These are phyloP conservation scores for Pyralis farinalis DNA, from an alignment of 2,888 invertebrate species.

Conservation along the genomic window DNA sequence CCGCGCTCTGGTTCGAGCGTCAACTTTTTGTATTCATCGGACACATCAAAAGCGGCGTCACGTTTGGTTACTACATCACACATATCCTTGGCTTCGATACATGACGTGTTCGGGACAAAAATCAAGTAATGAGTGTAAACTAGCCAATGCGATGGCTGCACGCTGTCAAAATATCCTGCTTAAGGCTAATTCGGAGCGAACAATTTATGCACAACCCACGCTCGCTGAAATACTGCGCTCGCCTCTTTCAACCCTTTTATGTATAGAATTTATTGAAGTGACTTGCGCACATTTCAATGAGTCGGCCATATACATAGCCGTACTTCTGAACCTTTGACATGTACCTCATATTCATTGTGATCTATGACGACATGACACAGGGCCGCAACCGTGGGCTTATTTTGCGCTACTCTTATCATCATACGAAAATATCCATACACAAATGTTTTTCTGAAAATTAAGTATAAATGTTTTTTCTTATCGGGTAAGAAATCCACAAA, in stretches of 20 bases:
- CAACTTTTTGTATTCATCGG: constrained; percentile 15
- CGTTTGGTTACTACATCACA: constrained; percentile 16
- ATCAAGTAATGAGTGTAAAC: constrained; percentile 38
- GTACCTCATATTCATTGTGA: constrained; percentile 59
- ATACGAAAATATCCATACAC: too few relatives aligned
- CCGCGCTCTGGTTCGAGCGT: constrained; percentile 12
- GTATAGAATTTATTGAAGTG: constrained; percentile 67
- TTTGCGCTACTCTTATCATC: constrained; percentile 42
- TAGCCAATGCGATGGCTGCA: constrained; percentile 48
- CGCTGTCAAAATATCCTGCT: constrained; percentile 67
- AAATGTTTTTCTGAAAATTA: too few relatives aligned
- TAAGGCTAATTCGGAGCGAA: constrained; percentile 65
- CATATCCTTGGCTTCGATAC: constrained; percentile 16
- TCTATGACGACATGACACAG: constrained; percentile 60
- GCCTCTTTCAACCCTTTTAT: constrained; percentile 71
- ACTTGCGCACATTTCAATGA: constrained; percentile 58
- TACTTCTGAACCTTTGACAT: constrained; percentile 45
- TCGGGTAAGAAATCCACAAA: constrained; percentile 65
- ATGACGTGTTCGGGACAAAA: constrained; percentile 13
- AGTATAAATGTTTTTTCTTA: constrained; percentile 17
- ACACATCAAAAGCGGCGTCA: constrained; percentile 15
- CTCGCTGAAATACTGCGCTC: constrained; percentile 65
- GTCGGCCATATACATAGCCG: constrained; percentile 33
- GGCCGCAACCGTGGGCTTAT: constrained; percentile 37
- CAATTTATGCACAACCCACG: constrained; percentile 71